Percentiles rank a stretch among this genome's conserved stretches.
phyloP scores from a whole-genome alignment of 2,797 vertebrate species.

The Benthosema pterotum region DNA sequence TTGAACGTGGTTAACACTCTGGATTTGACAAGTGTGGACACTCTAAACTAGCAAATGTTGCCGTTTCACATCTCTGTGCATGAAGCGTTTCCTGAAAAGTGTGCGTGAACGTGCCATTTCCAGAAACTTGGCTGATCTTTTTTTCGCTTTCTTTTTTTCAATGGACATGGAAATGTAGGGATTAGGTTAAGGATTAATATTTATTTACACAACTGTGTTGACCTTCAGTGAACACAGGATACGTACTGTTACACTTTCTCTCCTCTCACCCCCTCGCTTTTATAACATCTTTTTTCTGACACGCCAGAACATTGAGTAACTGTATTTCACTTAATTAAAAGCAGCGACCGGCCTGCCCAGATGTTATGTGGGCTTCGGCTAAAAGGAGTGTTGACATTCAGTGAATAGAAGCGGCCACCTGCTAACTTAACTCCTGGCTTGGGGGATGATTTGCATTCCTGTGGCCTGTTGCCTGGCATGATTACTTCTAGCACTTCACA shows the following conservation, averaged over 20 bases:
- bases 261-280: conserved; percentile 54
- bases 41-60: conserved; percentile 36
- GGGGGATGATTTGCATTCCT: conserved; percentile 94
- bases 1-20: too few relatives aligned
- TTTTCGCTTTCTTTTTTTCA: conserved; percentile 60
- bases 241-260: conserved; percentile 74
- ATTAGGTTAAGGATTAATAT: conserved; percentile 81
- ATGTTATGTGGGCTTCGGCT: conserved; percentile 86
- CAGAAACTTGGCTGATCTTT: conserved; percentile 54
- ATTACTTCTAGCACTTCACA: conserved; percentile 90
- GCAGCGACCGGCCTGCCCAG: conserved; percentile 84
- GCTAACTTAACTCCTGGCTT: conserved; percentile 90
- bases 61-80: conserved; percentile 23
- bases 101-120: conserved; percentile 46
- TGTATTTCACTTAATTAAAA: conserved; percentile 93
- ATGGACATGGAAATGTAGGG: conserved; percentile 79
- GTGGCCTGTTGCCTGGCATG: conserved; percentile 92
- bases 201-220: conserved; percentile 86
- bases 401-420: conserved; percentile 94
- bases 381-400: conserved; percentile 87
- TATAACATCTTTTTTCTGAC: conserved; percentile 69
- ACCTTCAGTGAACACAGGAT: conserved; percentile 80
- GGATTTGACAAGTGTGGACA: conserved; percentile 4
- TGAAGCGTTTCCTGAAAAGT: conserved; percentile 42
- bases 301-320: conserved; percentile 80